Evolutionary conservation across 1,140 invertebrate species (phyloP), one percentile per base, ranked within the genome.

Genomic region (Mactra quadrangularis): DNA sequence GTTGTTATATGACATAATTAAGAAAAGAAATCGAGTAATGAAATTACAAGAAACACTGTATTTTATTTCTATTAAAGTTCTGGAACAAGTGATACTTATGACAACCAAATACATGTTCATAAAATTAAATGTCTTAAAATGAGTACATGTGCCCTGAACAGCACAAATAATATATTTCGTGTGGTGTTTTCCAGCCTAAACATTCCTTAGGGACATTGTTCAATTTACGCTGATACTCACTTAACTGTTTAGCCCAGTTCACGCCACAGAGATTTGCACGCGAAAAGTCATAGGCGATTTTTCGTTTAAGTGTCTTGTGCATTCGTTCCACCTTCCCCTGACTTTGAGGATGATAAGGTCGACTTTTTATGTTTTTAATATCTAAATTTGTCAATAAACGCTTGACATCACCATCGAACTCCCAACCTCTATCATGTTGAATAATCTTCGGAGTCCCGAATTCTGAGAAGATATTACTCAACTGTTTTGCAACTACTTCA

Each of bases 281-380:
- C 25, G 50, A n/a, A 4, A 6, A 53, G 25, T 53, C 50, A 17
- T 53, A 53, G 25, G 50, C 50, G 17, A 53, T 53, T 53, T 53
- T 53, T 53, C 25, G 17, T 53, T 53, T 53, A 17, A 53, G 19
- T 4, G n/a, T 13, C 27, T 29, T 57, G 55, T 57, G 55, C n/a
- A 57, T 57, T 2, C 55, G n/a, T 57, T 57, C 55, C 25, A 57
- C 55, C 31, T 57, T 57, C 3, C 55, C 55, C 31, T 57, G 55
- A 13, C 25, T 29, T 57, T 57, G 55, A 57, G 55, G 27, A 57
- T 57, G 55, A n/a, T 57, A 57, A 3, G 55, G 55, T 3, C 55
- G 55, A 29, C 22, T 57, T 57, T 57, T 57, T 2, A 57, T 22
- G n/a, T 57, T 57, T 57, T 57, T 57, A 6, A 57, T 57, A 17